A percentile compares a stretch with the other conserved stretches of the same genome.
phyloP scores from a whole-genome alignment of 2,888 invertebrate species.

The Agrochola litura region DNA sequence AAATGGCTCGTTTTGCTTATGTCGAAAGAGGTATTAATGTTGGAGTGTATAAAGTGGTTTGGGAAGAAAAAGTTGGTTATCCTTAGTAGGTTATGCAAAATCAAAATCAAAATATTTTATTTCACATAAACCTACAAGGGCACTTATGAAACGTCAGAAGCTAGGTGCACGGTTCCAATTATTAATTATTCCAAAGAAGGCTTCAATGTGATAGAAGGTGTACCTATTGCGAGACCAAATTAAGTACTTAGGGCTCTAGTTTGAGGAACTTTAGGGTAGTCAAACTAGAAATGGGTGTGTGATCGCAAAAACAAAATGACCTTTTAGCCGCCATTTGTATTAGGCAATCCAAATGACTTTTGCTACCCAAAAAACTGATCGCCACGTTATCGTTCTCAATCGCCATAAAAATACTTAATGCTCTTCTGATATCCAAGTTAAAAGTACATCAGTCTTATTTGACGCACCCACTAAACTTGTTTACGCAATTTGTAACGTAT shows the following conservation, averaged over 20 bases:
- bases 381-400: slow-evolving; percentile 24
- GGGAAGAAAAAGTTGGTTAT: neutral
- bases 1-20: slow-evolving; percentile 13
- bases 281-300: neutral
- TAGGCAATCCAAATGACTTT: neutral
- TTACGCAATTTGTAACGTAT: slow-evolving; percentile 79
- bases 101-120: too few species aligned
- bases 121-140: too few species aligned
- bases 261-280: neutral
- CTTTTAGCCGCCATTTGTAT: neutral
- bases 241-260: neutral
- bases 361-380: neutral
- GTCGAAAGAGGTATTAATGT: slow-evolving; percentile 9
- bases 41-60: neutral
- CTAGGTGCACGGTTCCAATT: too few species aligned
- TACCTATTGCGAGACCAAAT: too few species aligned
- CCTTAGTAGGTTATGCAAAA: neutral
- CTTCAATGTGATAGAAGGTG: neutral
- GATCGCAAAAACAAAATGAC: neutral
- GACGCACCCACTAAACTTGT: slow-evolving; percentile 78
- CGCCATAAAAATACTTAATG: slow-evolving; percentile 57
- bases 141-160: too few species aligned
- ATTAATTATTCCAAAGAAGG: too few species aligned
- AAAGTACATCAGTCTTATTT: slow-evolving; percentile 80
- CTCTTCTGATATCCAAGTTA: slow-evolving; percentile 72